phyloP scores from a whole-genome alignment of 2,888 invertebrate genomes.

The Hydraecia micacea region DNA sequence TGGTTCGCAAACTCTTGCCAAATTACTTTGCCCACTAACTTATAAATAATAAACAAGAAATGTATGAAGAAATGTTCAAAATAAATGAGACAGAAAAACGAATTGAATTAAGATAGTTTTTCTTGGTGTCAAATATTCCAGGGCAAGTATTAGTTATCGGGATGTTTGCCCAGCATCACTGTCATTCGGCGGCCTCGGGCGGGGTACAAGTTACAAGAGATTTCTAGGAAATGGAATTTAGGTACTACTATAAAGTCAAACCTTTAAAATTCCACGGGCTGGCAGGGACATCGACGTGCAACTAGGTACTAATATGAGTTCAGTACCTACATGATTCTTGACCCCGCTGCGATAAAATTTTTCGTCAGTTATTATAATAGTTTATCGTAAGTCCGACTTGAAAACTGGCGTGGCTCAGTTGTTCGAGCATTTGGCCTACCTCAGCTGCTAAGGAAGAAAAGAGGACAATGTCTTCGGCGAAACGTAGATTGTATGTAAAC shows the following conservation, averaged over 20 bases:
- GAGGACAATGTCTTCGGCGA: too few relatives aligned
- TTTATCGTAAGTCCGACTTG: too few relatives aligned
- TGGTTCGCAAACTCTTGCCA: neutral
- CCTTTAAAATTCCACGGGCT: too few relatives aligned
- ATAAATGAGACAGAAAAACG: conserved; percentile 6
- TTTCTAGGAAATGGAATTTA: too few relatives aligned
- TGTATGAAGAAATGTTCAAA: neutral
- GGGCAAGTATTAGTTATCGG: conserved; percentile 59
- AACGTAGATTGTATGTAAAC: neutral
- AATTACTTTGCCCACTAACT: conserved; percentile 13
- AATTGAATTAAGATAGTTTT: conserved; percentile 61
- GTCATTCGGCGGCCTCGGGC: conserved; percentile 38
- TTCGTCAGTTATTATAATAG: too few relatives aligned
- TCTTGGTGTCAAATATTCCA: conserved; percentile 58
- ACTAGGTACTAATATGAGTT: too few relatives aligned
- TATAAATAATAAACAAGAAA: conserved; percentile 18
- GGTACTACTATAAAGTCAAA: neutral
- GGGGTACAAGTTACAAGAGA: conserved; percentile 32
- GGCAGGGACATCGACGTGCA: too few relatives aligned
- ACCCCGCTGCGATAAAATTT: too few relatives aligned
- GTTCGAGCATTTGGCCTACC: too few relatives aligned
- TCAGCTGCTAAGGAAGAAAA: too few relatives aligned
- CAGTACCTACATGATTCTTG: too few relatives aligned
- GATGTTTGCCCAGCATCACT: conserved; percentile 53
- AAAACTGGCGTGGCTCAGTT: too few relatives aligned